These are phyloP conservation scores for Galaxea fascicularis DNA, from an alignment of 92 coral and sea anemone species.

Conservation along the genomic window DNA sequence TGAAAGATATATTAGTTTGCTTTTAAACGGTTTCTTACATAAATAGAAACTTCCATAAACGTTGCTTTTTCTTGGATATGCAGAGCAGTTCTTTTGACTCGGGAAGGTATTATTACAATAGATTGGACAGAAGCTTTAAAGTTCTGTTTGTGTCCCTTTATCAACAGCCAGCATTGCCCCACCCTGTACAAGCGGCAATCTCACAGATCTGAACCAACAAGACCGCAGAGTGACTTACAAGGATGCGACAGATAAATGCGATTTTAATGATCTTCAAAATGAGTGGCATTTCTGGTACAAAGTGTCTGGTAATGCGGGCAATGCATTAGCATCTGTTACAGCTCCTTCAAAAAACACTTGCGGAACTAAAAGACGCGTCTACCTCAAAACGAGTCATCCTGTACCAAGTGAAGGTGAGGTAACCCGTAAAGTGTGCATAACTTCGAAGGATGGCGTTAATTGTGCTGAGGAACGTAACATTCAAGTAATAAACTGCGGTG, in stretches of 20 bases:
- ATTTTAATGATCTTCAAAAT: background rate
- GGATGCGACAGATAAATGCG: constrained; percentile 7
- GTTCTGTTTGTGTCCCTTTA: background rate
- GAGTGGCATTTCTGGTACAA: constrained; percentile 24
- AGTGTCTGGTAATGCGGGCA: constrained; percentile 21
- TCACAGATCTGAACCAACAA: background rate
- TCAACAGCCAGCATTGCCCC: background rate
- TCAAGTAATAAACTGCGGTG: constrained; percentile 21
- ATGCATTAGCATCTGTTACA: background rate
- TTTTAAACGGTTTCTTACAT: no score
- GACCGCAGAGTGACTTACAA: background rate
- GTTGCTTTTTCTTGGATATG: no score
- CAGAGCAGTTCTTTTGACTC: no score
- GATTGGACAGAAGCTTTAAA: no score
- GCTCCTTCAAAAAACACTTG: background rate
- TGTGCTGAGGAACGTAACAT: background rate
- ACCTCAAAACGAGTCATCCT: background rate
- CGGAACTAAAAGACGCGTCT: background rate
- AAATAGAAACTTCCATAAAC: no score
- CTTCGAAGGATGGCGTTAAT: background rate
- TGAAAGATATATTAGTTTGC: no score
- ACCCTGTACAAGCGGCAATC: background rate
- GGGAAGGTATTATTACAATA: no score
- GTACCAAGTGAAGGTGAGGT: background rate
- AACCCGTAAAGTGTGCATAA: background rate